Evolutionary conservation across 2,113 vertebrate species (phyloP).

Genomic region (Eleginops maclovinus): DNA sequence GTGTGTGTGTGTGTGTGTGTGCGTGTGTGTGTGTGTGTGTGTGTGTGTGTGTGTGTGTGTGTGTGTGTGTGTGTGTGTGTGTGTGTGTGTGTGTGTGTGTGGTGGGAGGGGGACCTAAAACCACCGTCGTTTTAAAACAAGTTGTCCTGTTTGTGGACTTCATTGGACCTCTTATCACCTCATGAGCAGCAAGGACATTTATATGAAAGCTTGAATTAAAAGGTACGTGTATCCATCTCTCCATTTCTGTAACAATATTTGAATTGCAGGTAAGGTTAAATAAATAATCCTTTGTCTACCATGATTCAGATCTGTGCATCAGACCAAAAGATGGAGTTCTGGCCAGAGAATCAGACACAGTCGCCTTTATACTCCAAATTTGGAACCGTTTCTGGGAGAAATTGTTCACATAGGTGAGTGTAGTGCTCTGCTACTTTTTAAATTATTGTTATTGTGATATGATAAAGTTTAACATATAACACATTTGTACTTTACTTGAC

Average conservation of each 20-base stretch:
- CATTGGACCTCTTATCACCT: slow-evolving; percentile 51
- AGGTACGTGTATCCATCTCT: slow-evolving; percentile 53
- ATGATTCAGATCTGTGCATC: slow-evolving; percentile 45
- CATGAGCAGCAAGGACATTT: slow-evolving; percentile 37
- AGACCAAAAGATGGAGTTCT: slow-evolving; percentile 74
- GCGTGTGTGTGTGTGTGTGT: slow-evolving; percentile 33
- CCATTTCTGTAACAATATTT: not conserved
- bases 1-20: slow-evolving; percentile 20
- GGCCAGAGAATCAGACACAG: slow-evolving; percentile 70
- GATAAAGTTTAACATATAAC: not conserved
- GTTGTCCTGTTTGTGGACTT: slow-evolving; percentile 62
- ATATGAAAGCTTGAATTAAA: slow-evolving; percentile 14
- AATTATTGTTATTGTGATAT: not conserved
- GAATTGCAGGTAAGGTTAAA: not conserved
- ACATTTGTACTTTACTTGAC: not conserved
- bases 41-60: slow-evolving; percentile 31
- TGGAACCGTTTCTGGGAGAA: slow-evolving; percentile 74
- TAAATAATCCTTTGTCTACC: not conserved
- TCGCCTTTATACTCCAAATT: slow-evolving; percentile 65
- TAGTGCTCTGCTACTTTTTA: not conserved
- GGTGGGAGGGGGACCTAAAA: slow-evolving; percentile 66
- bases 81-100: slow-evolving; percentile 12
- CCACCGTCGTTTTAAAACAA: slow-evolving; percentile 71
- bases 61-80: slow-evolving; percentile 29
- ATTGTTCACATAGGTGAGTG: slow-evolving; percentile 68